A percentile compares a stretch with the other conserved stretches of the same genome.
These are phyloP conservation scores for Stercorarius parasiticus DNA, from an alignment of 2,113 vertebrate genomes.

Conservation along the genomic window DNA sequence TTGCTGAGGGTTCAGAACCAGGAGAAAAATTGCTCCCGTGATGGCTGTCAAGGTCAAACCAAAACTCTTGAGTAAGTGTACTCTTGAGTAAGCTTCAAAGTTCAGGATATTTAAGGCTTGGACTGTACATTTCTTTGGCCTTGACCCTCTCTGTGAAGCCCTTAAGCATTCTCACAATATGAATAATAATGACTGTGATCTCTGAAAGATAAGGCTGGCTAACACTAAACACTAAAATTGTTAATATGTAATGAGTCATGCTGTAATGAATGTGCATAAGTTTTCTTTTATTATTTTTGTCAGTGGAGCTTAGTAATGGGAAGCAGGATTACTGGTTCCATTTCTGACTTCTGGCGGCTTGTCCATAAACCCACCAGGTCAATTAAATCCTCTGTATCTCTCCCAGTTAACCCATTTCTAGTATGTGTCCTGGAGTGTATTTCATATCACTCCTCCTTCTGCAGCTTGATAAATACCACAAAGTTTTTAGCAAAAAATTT, in stretches of 20 bases:
- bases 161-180: not conserved
- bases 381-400: not conserved
- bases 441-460: not conserved
- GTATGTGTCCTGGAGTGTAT: not conserved
- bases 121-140: not conserved
- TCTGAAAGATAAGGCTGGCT: constrained; percentile 5
- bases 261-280: not conserved
- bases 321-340: not conserved
- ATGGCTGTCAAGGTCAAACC: not conserved
- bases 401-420: not conserved
- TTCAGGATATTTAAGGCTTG: not conserved
- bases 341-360: not conserved
- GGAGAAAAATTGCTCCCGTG: not conserved
- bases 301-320: not conserved
- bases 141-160: not conserved
- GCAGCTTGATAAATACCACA: not conserved
- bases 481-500: not conserved
- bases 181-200: constrained; percentile 8
- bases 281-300: not conserved
- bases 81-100: not conserved
- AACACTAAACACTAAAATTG: not conserved
- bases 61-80: not conserved
- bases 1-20: not conserved
- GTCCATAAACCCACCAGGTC: not conserved
- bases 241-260: not conserved